Evolutionary conservation across 2,113 vertebrate genomes (phyloP).

Genomic region (Tichodroma muraria): DNA sequence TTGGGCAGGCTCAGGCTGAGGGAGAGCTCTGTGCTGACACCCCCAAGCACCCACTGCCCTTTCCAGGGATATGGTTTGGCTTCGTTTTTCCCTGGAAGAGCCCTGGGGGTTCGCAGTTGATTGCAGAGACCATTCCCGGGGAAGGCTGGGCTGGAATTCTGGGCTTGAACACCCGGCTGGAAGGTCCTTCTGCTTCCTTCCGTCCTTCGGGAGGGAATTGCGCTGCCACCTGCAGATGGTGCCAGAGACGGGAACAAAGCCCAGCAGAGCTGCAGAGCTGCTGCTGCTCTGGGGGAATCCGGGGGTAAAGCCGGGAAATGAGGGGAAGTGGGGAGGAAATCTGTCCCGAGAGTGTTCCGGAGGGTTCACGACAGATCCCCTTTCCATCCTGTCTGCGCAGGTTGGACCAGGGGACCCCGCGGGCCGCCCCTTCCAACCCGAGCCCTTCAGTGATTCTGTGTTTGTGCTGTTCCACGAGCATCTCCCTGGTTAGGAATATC

Average conservation of each 20-base stretch:
- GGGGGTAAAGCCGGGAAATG: neutral
- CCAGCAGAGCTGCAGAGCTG: fast-evolving
- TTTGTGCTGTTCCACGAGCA: neutral
- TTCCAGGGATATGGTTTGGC: fast-evolving
- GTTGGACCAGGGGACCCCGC: neutral
- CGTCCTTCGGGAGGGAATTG: fast-evolving
- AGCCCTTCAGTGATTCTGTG: fast-evolving
- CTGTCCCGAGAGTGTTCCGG: fast-evolving
- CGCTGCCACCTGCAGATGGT: constrained; percentile 56
- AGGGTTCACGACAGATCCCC: fast-evolving
- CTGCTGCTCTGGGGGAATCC: neutral
- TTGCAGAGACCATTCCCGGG: too few species aligned
- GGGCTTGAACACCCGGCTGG: fast-evolving
- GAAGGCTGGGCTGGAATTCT: neutral
- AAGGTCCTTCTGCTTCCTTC: neutral
- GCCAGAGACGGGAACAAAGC: constrained; percentile 42
- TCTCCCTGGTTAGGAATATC: neutral
- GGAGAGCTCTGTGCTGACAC: neutral
- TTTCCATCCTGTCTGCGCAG: fast-evolving
- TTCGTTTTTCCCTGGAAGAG: neutral
- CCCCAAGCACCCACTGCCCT: neutral
- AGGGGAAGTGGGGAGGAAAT: neutral
- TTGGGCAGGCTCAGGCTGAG: neutral
- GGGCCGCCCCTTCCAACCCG: neutral
- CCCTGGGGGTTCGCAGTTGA: neutral